These are phyloP conservation scores for Caenorhabditis macrosperma DNA, from an alignment of 2,888 invertebrate genomes.

Conservation along the genomic window DNA sequence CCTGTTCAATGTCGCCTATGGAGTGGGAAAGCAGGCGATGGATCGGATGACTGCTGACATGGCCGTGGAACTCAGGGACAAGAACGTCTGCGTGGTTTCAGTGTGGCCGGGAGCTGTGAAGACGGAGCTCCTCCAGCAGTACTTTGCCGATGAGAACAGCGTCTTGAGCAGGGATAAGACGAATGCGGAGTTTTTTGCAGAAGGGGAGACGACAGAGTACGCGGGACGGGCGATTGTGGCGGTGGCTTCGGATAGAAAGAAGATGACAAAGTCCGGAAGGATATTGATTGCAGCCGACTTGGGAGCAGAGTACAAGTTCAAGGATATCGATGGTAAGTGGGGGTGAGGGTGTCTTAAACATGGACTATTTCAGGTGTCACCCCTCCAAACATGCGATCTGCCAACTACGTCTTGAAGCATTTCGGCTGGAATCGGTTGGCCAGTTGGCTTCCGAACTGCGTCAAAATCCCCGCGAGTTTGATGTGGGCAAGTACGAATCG, in stretches of 20 bases:
- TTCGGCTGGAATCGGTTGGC: slow-evolving; percentile 53
- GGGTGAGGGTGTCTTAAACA: not conserved
- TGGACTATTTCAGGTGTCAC: slow-evolving; percentile 43
- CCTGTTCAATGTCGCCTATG: slow-evolving; percentile 81
- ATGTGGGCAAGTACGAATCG: slow-evolving; percentile 38
- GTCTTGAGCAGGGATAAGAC: not conserved
- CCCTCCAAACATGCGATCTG: slow-evolving; percentile 61
- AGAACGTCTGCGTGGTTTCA: slow-evolving; percentile 79
- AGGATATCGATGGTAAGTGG: slow-evolving; percentile 80
- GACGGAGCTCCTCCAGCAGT: slow-evolving; percentile 78
- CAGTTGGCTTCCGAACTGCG: slow-evolving; percentile 54
- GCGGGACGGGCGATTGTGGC: slow-evolving; percentile 74
- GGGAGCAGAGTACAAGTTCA: slow-evolving; percentile 80
- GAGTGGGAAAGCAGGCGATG: slow-evolving; percentile 82
- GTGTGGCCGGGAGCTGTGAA: slow-evolving; percentile 82
- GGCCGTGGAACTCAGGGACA: slow-evolving; percentile 78
- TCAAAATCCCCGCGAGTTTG: slow-evolving; percentile 63
- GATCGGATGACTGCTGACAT: slow-evolving; percentile 82
- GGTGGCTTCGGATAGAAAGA: slow-evolving; percentile 78
- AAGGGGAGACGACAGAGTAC: slow-evolving; percentile 74
- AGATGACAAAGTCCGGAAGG: slow-evolving; percentile 80
- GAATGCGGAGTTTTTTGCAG: slow-evolving; percentile 55
- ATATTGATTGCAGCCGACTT: slow-evolving; percentile 80
- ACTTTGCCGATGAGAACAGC: not conserved
- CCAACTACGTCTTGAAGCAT: slow-evolving; percentile 40